Evolutionary conservation across 1,140 invertebrate species (phyloP).

Genomic region (Dysdera silvatica): DNA sequence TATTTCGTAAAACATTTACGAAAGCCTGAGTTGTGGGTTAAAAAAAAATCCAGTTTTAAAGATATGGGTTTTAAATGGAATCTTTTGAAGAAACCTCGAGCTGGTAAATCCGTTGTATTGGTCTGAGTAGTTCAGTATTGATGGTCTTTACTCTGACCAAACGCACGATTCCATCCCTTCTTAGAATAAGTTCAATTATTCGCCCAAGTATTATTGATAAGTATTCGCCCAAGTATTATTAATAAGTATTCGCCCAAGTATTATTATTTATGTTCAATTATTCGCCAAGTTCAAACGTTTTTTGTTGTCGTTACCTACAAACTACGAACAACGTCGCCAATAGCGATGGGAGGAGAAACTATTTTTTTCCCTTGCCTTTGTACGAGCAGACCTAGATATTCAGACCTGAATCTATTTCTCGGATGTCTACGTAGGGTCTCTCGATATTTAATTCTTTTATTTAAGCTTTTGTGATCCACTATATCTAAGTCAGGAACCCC

Average conservation of each 20-base stretch:
- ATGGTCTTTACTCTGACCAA: constrained; percentile 2
- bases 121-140: not conserved
- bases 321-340: constrained; percentile 2
- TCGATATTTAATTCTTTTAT: not conserved
- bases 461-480: not conserved
- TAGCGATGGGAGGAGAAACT: not conserved
- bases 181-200: not conserved
- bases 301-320: not conserved
- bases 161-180: not conserved
- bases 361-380: not conserved
- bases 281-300: not conserved
- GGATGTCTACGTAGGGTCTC: not conserved
- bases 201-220: too few relatives aligned
- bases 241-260: not conserved
- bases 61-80: too few relatives aligned
- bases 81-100: not conserved
- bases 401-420: constrained; percentile 1
- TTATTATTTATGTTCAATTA: too few relatives aligned
- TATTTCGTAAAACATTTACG: too few relatives aligned
- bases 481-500: not conserved
- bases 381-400: constrained; percentile 7
- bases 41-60: too few relatives aligned
- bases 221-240: not conserved
- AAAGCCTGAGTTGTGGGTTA: too few relatives aligned
- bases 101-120: not conserved